Percentiles rank a stretch among this genome's conserved stretches.
phyloP scores from a whole-genome alignment of 2,797 vertebrate genomes.

The Tokudaia muenninki region DNA sequence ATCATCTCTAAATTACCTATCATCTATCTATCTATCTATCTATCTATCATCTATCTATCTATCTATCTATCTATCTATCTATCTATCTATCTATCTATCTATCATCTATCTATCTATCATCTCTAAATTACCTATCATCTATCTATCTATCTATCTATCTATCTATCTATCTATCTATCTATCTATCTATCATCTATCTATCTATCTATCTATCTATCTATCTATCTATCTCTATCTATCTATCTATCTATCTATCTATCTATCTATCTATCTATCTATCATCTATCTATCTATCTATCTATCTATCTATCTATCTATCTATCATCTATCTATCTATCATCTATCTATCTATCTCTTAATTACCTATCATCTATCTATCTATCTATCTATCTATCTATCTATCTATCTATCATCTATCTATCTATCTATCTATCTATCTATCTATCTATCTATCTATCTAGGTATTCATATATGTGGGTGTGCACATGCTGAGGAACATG shows the following conservation, averaged over 20 bases:
- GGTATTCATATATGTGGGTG: background rate
- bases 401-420: no score
- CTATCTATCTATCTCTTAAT: background rate
- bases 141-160: background rate
- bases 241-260: background rate
- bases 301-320: background rate
- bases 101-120: no score
- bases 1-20: background rate
- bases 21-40: background rate
- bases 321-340: no score
- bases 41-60: background rate
- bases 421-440: no score
- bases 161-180: background rate
- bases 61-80: background rate
- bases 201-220: no score
- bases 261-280: background rate
- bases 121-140: no score
- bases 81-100: no score
- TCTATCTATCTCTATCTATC: background rate
- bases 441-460: background rate
- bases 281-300: background rate
- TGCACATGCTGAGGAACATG: background rate
- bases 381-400: background rate
- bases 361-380: background rate
- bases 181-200: background rate